Evolutionary conservation across 1,140 invertebrate species (phyloP).

Genomic region (Nebria ingens): DNA sequence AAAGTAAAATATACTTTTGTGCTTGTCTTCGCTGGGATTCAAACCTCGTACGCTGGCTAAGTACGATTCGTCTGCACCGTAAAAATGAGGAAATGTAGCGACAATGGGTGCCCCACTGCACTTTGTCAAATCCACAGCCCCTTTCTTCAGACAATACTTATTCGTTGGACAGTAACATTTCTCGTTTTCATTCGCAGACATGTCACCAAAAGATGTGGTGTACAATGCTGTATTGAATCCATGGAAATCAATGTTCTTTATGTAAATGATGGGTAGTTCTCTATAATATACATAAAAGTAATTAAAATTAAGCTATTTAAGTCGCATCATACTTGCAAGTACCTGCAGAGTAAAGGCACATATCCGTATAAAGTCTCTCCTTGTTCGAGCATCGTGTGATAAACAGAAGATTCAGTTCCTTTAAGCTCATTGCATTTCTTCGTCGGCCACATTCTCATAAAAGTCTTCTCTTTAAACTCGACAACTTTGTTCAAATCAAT

Average conservation of each 20-base stretch:
- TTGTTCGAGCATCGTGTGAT: constrained; percentile 52
- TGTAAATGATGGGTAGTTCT: constrained; percentile 46
- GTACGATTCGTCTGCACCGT: constrained; percentile 54
- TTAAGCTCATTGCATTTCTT: constrained; percentile 54
- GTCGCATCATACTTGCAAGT: neutral
- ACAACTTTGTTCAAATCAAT: constrained; percentile 56
- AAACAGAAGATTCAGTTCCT: constrained; percentile 68
- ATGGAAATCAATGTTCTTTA: constrained; percentile 41
- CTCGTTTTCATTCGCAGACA: constrained; percentile 48
- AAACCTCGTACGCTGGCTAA: constrained; percentile 56
- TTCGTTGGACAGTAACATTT: constrained; percentile 62
- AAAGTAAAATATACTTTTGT: constrained; percentile 63
- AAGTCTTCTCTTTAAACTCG: constrained; percentile 45
- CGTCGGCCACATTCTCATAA: constrained; percentile 47
- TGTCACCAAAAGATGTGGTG: constrained; percentile 58
- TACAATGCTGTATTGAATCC: constrained; percentile 57
- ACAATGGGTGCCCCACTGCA: constrained; percentile 58
- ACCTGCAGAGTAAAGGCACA: constrained; percentile 56
- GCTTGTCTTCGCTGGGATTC: constrained; percentile 55
- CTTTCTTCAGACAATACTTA: constrained; percentile 55
- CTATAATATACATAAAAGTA: constrained; percentile 30
- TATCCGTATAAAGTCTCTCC: constrained; percentile 49
- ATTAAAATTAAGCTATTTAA: constrained; percentile 7
- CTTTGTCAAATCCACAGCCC: constrained; percentile 54
- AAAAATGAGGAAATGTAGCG: constrained; percentile 73